Conservation (phyloP, 2,797 vertebrate genomes). For the Thripadectes ignobilis region DNA sequence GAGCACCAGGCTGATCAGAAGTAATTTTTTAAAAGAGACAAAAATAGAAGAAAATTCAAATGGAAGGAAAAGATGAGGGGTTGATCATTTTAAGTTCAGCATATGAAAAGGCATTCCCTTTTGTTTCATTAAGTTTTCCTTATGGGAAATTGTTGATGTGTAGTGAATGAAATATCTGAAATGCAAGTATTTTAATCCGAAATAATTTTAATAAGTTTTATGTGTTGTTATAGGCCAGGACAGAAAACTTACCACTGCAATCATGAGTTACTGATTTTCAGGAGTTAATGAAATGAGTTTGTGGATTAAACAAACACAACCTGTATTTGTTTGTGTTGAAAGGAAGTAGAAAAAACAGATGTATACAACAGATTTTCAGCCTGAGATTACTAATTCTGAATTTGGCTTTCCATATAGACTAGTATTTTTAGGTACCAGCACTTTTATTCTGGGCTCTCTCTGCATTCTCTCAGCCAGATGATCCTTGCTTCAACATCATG, state of each 20-base stretch:
- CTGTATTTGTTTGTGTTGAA: background rate
- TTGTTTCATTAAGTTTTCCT: background rate
- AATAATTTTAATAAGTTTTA: background rate
- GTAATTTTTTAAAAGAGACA: background rate
- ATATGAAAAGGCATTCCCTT: background rate
- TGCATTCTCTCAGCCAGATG: background rate
- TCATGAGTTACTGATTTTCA: background rate
- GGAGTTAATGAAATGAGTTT: background rate
- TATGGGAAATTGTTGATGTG: background rate
- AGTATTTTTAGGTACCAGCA: background rate
- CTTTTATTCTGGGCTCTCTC: background rate
- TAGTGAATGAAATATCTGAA: background rate
- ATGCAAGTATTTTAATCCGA: background rate
- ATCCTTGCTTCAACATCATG: background rate
- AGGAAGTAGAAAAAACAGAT: background rate
- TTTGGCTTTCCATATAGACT: background rate
- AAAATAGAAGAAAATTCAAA: background rate
- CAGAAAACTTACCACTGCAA: background rate
- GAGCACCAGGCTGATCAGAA: background rate
- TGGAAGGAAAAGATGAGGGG: background rate
- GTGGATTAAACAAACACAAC: background rate
- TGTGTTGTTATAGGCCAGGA: background rate
- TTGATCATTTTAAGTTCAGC: background rate
- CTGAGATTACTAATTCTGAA: background rate
- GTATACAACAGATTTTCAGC: background rate